These are phyloP conservation scores for Pseudochaenichthys georgianus DNA, from an alignment of 2,797 vertebrate genomes.

Conservation along the genomic window DNA sequence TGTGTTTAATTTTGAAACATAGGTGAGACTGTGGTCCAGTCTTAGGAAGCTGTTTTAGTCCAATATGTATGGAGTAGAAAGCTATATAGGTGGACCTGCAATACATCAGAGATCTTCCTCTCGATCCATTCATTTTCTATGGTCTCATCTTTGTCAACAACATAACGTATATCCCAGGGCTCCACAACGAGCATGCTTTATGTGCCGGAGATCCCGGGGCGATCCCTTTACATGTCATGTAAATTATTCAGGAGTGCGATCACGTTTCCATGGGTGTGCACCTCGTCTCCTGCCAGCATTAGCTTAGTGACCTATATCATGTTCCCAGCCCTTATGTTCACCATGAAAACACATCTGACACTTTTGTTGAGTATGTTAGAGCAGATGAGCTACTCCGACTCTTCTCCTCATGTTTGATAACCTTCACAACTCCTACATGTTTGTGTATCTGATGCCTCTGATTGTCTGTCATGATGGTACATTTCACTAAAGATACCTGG, in stretches of 20 bases:
- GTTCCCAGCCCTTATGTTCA: conserved; percentile 45
- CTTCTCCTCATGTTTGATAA: neutral
- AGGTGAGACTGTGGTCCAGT: too few species aligned
- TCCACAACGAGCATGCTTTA: conserved; percentile 19
- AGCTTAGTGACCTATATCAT: conserved; percentile 67
- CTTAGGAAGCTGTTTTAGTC: neutral
- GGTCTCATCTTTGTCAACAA: conserved; percentile 4
- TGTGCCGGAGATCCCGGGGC: conserved; percentile 26
- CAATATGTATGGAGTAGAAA: too few species aligned
- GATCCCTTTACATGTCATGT: conserved; percentile 74
- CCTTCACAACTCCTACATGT: neutral
- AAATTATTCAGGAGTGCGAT: conserved; percentile 76
- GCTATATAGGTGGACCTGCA: neutral
- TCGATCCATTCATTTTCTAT: conserved; percentile 3
- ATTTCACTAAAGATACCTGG: too few species aligned
- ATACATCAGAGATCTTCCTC: neutral
- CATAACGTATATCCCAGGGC: conserved; percentile 43
- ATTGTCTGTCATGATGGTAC: neutral
- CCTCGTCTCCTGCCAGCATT: conserved; percentile 48
- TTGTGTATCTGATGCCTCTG: neutral
- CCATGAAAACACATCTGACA: conserved; percentile 39
- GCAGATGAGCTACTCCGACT: neutral
- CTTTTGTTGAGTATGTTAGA: neutral
- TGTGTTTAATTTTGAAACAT: neutral
- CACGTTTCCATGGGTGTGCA: conserved; percentile 62